Conservation (phyloP, 2,113 vertebrate species). For the Myiozetetes cayanensis region DNA sequence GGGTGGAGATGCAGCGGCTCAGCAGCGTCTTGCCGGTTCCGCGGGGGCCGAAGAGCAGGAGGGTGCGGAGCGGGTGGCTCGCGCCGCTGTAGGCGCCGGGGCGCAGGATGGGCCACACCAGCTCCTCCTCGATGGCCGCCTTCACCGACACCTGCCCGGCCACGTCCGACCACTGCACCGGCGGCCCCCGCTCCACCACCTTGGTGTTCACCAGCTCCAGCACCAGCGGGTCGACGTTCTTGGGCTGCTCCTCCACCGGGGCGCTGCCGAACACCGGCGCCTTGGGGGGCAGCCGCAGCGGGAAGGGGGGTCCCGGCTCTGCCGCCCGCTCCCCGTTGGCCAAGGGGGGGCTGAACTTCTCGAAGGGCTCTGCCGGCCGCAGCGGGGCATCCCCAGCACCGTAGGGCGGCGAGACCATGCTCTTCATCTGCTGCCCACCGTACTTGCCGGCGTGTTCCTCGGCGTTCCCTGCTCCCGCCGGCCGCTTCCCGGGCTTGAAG, state of each 20-base stretch:
- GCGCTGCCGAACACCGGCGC: constrained; percentile 37
- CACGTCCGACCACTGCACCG: constrained; percentile 89
- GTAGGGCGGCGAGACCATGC: constrained; percentile 81
- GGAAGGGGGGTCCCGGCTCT: constrained; percentile 22
- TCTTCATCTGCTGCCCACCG: constrained; percentile 73
- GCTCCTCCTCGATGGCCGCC: constrained; percentile 89
- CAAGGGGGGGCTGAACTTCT: constrained; percentile 81
- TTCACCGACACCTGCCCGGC: constrained; percentile 86
- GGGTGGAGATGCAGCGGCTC: constrained; percentile 87
- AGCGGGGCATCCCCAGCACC: constrained; percentile 69
- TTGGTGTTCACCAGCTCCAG: constrained; percentile 87
- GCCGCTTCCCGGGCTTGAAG: constrained; percentile 83
- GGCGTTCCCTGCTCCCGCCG: not conserved
- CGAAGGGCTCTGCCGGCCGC: constrained; percentile 61
- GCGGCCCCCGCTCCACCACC: constrained; percentile 85
- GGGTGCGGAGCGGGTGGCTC: constrained; percentile 76
- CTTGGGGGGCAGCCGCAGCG: constrained; percentile 65
- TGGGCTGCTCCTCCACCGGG: constrained; percentile 76
- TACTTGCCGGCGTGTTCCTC: constrained; percentile 75
- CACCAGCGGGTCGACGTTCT: constrained; percentile 80
- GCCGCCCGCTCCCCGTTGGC: constrained; percentile 77
- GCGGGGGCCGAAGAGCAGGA: constrained; percentile 92
- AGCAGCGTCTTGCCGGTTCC: constrained; percentile 88
- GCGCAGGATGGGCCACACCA: constrained; percentile 91
- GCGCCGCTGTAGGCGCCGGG: constrained; percentile 63